A percentile compares a stretch with the other conserved stretches of the same genome.
These are phyloP conservation scores for Petaurus breviceps DNA, from an alignment of 2,113 vertebrate genomes.

Conservation along the genomic window DNA sequence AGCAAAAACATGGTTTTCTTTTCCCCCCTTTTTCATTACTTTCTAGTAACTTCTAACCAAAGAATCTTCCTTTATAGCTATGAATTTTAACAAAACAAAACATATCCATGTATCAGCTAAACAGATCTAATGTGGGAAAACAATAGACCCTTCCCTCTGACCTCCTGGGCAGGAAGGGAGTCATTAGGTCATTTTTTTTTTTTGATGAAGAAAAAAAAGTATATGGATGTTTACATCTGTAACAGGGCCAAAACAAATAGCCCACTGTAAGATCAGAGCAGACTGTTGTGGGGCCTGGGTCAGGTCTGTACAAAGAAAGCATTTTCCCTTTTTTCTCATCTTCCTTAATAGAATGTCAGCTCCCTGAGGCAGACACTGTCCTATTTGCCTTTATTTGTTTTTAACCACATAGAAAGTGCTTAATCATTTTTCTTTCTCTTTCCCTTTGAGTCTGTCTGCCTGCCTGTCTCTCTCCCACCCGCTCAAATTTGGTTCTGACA, in stretches of 20 bases:
- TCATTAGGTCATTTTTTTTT: neutral
- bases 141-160: neutral
- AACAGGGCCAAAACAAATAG: neutral
- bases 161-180: neutral
- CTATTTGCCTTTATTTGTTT: neutral
- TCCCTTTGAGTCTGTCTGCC: neutral
- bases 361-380: neutral
- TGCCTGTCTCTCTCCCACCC: neutral
- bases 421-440: neutral
- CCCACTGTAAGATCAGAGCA: neutral
- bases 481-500: neutral
- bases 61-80: neutral
- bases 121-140: neutral
- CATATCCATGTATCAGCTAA: neutral
- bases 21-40: neutral
- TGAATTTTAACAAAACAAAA: neutral
- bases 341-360: neutral
- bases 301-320: neutral
- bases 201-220: neutral
- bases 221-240: neutral
- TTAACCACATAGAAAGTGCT: neutral
- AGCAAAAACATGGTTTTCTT: neutral
- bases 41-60: neutral
- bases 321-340: neutral
- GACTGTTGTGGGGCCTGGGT: neutral